These are phyloP conservation scores for Holacanthella duospinosa DNA, from an alignment of 2,888 invertebrate species.

Conservation along the genomic window DNA sequence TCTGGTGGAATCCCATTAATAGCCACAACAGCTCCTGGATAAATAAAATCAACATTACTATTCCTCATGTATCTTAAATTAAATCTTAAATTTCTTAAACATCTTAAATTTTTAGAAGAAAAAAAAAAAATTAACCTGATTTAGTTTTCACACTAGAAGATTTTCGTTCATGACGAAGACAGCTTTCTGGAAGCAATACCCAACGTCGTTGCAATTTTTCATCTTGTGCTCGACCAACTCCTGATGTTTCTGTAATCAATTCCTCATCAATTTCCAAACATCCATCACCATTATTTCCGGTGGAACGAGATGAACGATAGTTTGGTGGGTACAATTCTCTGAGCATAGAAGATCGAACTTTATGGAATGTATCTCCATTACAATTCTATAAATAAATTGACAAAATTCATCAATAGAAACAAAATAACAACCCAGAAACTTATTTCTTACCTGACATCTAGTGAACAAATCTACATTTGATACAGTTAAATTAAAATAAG, in stretches of 20 bases:
- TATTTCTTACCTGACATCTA: constrained; percentile 55
- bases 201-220: constrained; percentile 9
- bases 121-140: no score
- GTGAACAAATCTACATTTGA: constrained; percentile 56
- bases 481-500: constrained; percentile 55
- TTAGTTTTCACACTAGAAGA: constrained; percentile 4
- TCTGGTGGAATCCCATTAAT: constrained; percentile 46
- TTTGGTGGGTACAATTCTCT: not conserved
- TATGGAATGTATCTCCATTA: constrained; percentile 9
- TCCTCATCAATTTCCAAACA: not conserved
- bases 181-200: constrained; percentile 4
- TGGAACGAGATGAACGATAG: no score
- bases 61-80: not conserved
- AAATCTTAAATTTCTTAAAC: no score
- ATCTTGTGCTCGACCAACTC: not conserved
- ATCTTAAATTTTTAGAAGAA: no score
- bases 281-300: constrained; percentile 7
- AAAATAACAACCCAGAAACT: not conserved
- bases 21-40: constrained; percentile 20
- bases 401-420: not conserved
- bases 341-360: not conserved
- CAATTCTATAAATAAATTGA: constrained; percentile 8
- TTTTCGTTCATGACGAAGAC: not conserved
- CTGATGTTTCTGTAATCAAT: no score
- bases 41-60: not conserved